Evolutionary conservation across 1,140 invertebrate genomes (phyloP).

Genomic region (Drosophila neocordata): DNA sequence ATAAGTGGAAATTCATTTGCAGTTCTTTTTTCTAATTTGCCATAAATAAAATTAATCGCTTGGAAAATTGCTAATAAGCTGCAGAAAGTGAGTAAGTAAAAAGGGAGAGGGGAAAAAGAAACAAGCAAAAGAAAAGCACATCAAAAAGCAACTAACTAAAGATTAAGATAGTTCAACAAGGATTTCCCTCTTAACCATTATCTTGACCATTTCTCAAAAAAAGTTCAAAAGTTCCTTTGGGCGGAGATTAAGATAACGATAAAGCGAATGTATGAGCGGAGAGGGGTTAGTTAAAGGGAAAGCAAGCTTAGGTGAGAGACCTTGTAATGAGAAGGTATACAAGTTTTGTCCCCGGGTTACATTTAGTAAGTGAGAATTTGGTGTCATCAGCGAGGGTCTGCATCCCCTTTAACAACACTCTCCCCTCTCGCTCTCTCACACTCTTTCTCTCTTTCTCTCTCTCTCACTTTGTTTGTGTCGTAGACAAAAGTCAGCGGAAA

Average conservation of each 20-base stretch:
- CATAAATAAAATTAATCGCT: constrained; percentile 62
- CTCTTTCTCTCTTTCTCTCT: not conserved
- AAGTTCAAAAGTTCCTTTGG: constrained; percentile 26
- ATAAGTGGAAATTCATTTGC: constrained; percentile 3
- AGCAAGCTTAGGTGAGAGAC: constrained; percentile 31
- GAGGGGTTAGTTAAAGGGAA: no score
- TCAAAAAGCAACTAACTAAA: constrained; percentile 47
- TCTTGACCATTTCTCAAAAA: not conserved
- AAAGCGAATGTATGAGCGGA: constrained; percentile 14
- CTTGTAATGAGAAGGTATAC: constrained; percentile 29
- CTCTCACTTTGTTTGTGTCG: not conserved
- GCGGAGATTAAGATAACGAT: constrained; percentile 46
- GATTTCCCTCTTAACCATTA: not conserved
- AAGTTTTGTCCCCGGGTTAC: constrained; percentile 39
- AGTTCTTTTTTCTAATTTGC: constrained; percentile 14
- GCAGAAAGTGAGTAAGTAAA: not conserved
- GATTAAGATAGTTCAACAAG: constrained; percentile 55
- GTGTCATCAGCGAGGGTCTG: constrained; percentile 45
- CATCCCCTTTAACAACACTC: not conserved
- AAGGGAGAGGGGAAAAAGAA: no score
- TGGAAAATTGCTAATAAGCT: constrained; percentile 70
- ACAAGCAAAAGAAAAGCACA: constrained; percentile 22
- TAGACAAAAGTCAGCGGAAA: constrained; percentile 63
- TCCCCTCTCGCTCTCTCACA: not conserved
- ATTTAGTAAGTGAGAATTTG: constrained; percentile 60